Base-by-base conservation (phyloP, 2,113 vertebrate genomes). In the Micromys minutus region DNA sequence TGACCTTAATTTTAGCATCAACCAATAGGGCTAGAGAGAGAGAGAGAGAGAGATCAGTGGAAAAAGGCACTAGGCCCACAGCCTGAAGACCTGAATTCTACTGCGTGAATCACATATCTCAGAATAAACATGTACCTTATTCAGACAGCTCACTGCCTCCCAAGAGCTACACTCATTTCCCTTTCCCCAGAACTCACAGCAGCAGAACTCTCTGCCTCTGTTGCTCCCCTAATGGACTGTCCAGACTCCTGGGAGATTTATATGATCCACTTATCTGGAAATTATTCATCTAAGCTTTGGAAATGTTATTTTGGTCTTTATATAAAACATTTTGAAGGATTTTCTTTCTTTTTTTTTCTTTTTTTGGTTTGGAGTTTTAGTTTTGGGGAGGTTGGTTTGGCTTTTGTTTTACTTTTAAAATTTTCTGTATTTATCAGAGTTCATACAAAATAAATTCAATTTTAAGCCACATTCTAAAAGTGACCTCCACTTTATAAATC, bases 161-260 rank as follows among this genome's bases (percentile, higher is more conserved):
- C 2, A 47, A 80, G 21, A 89, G 15, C 16, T 4, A 39, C 9
- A 72, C 2, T 5, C 29, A 69, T 45, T 76, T 86, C 8, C 47
- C 17, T 94, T 67, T 36, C 11, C 57, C 7, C 31, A 67, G 36
- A 2, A 21, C 47, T 79, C 47, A 29, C 50, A 42, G 2, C 59
- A 93, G 8, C 16, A 93, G 31, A 11, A 19, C 8, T 24, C 31
- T n/a, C 55, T 72, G 63, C 42, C 11, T 55, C 29, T 59, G 7
- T 7, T 7, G 13, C 6, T 57, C 16, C 19, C 5, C 3, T 29
- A 19, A 36, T 7, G 2, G 15, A 6, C 26, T 65, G 4, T 21
- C 26, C 15, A 26, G 9, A 17, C 5, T 59, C 57, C 16, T n/a
- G 1, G 22, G 19, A 42, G 47, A 67, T 67, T 29, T 13, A n/a